These are phyloP conservation scores for Xestia ashworthii DNA, from an alignment of 2,888 invertebrate species.

Conservation along the genomic window DNA sequence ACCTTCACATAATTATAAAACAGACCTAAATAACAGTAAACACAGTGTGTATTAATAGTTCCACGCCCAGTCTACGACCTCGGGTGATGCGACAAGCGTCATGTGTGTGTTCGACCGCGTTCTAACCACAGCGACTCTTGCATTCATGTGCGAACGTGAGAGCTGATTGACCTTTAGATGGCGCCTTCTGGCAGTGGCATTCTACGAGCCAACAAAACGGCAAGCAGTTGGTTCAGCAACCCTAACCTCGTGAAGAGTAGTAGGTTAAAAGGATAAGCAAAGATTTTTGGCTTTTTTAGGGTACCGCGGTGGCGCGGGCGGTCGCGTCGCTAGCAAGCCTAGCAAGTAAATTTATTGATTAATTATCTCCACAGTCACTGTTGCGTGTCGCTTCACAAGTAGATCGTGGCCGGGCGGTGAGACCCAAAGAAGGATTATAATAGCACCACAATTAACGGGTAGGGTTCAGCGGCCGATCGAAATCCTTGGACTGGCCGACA, in stretches of 20 bases:
- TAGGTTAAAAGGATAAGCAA: no score
- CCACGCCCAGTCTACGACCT: neutral
- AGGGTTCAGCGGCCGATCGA: slow-evolving; percentile 47
- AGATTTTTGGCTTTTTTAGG: no score
- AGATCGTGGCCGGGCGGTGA: neutral
- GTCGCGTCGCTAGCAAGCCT: neutral
- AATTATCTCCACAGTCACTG: neutral
- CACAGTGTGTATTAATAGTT: slow-evolving; percentile 57
- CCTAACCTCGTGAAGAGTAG: no score
- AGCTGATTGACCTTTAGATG: neutral
- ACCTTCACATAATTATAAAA: slow-evolving; percentile 61
- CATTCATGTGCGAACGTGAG: neutral
- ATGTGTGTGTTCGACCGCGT: neutral
- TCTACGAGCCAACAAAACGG: no score
- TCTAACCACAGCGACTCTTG: neutral
- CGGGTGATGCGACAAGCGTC: neutral
- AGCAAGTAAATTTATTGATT: neutral
- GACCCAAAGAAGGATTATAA: slow-evolving; percentile 55
- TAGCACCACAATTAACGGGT: slow-evolving; percentile 59
- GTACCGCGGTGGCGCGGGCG: neutral
- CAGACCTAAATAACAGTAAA: slow-evolving; percentile 64
- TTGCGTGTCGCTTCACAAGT: neutral
- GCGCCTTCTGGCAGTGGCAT: neutral
- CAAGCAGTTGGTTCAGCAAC: no score
- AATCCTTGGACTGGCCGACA: slow-evolving; percentile 53